phyloP scores from a whole-genome alignment of 92 coral and sea anemone species.

The Epizoanthus stellaris region DNA sequence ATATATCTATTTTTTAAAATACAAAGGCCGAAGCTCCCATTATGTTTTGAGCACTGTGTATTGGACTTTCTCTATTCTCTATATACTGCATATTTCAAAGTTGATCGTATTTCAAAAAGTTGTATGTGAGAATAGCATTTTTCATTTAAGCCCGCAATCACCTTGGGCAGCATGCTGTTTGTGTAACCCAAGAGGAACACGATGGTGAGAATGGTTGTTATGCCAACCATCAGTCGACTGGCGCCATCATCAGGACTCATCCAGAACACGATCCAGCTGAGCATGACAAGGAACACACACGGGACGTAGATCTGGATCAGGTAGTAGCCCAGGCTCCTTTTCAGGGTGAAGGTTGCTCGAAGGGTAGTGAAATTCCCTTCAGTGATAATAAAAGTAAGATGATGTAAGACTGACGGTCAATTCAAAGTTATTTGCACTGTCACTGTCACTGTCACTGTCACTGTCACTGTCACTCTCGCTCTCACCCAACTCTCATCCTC shows the following conservation, averaged over 20 bases:
- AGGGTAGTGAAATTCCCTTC: conserved; percentile 70
- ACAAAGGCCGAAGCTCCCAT: too few relatives aligned
- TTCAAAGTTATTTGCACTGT: too few relatives aligned
- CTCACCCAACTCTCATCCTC: too few relatives aligned
- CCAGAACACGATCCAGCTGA: conserved; percentile 98
- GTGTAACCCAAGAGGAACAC: conserved; percentile 88
- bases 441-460: too few relatives aligned
- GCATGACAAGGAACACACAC: conserved; percentile 83
- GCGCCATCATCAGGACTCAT: conserved; percentile 82
- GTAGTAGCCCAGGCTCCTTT: conserved; percentile 91
- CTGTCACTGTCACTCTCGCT: too few relatives aligned
- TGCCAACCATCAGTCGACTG: conserved; percentile 82
- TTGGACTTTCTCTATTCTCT: too few relatives aligned
- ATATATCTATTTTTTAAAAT: too few relatives aligned
- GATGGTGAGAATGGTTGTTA: conserved; percentile 90
- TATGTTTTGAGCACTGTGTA: too few relatives aligned
- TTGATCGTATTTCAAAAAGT: too few relatives aligned
- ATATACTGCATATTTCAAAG: too few relatives aligned
- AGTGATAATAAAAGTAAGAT: too few relatives aligned
- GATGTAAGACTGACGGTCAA: background rate
- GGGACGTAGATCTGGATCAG: conserved; percentile 87
- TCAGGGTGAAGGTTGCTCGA: conserved; percentile 62
- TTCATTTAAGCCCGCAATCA: conserved; percentile 16
- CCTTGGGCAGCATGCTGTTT: conserved; percentile 89
- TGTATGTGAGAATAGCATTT: background rate